phyloP scores from a whole-genome alignment of 2,888 invertebrate genomes.

The Stegophylla sp. region DNA sequence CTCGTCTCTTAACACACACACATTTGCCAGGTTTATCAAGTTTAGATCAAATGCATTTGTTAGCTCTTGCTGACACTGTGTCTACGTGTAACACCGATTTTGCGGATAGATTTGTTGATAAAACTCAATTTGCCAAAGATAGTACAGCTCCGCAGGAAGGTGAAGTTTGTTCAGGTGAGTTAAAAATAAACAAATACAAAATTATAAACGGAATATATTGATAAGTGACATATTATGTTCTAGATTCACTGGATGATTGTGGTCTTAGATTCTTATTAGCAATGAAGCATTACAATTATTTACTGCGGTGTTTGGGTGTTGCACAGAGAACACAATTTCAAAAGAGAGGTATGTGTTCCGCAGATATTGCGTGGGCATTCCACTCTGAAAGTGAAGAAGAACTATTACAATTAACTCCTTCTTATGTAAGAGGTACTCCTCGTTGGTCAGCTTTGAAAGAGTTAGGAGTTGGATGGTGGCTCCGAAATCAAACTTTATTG shows the following conservation, averaged over 20 bases:
- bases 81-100: conserved; percentile 89
- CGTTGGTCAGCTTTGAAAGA: conserved; percentile 91
- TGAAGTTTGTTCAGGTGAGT: conserved; percentile 60
- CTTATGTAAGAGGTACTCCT: conserved; percentile 81
- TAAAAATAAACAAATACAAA: neutral
- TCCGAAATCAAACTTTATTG: conserved; percentile 82
- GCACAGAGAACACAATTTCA: conserved; percentile 86
- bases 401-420: conserved; percentile 85
- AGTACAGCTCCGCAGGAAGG: conserved; percentile 65
- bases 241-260: conserved; percentile 93
- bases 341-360: conserved; percentile 83
- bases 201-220: neutral
- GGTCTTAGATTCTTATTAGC: conserved; percentile 94
- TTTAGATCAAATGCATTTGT: conserved; percentile 97
- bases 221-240: neutral
- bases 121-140: conserved; percentile 73
- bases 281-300: conserved; percentile 96
- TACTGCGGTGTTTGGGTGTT: conserved; percentile 89
- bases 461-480: conserved; percentile 96
- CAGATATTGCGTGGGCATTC: conserved; percentile 98
- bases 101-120: conserved; percentile 80
- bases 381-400: conserved; percentile 98
- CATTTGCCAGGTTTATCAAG: conserved; percentile 93
- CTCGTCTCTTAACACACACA: conserved; percentile 90
- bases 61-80: conserved; percentile 98